These are phyloP conservation scores for Omphaloscelis lunosa DNA, from an alignment of 2,888 invertebrate genomes.

Conservation along the genomic window DNA sequence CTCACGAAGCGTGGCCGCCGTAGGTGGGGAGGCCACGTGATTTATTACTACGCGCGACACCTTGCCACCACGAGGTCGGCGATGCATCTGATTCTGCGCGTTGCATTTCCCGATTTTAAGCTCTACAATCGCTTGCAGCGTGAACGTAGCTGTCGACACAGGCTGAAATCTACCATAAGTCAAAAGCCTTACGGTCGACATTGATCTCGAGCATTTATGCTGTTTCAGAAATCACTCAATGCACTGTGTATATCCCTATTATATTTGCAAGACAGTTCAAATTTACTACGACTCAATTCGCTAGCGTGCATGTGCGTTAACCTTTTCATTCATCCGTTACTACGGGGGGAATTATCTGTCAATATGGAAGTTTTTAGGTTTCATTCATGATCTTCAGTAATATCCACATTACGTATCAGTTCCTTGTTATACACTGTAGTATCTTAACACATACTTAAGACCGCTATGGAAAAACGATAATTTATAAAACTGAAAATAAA, in stretches of 20 bases:
- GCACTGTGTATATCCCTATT: constrained; percentile 17
- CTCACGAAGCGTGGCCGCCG: constrained; percentile 68
- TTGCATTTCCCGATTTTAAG: constrained; percentile 69
- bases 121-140: constrained; percentile 51
- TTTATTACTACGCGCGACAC: constrained; percentile 68
- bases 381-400: constrained; percentile 27
- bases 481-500: neutral
- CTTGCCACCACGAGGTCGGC: constrained; percentile 63
- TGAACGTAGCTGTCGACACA: constrained; percentile 10
- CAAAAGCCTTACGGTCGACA: constrained; percentile 26
- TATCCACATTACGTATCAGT: neutral
- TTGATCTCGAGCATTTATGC: constrained; percentile 16
- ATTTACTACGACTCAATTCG: constrained; percentile 44
- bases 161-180: constrained; percentile 58
- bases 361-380: neutral
- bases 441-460: neutral
- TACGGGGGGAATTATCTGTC: constrained; percentile 17
- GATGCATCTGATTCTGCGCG: constrained; percentile 78
- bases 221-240: constrained; percentile 52
- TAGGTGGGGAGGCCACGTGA: constrained; percentile 74
- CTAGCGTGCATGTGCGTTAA: constrained; percentile 36
- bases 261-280: constrained; percentile 43
- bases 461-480: neutral
- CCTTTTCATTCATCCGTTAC: constrained; percentile 55
- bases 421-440: neutral